Percentiles rank a stretch among this genome's conserved stretches.
Evolutionary conservation across 1,140 invertebrate species (phyloP).

Genomic region (Nasonia longicornis): DNA sequence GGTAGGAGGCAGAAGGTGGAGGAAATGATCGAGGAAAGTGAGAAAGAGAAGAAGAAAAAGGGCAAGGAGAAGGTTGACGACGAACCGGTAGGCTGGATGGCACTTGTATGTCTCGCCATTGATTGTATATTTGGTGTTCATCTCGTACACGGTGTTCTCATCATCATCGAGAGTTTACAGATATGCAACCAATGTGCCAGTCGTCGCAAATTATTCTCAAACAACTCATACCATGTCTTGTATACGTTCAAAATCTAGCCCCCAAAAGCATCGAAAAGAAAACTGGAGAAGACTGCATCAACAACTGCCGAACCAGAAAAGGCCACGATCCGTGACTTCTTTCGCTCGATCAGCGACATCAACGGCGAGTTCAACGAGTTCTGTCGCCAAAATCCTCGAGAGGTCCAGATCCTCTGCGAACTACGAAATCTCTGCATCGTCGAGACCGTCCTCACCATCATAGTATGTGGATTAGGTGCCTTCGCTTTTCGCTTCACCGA

Average conservation of each 20-base stretch:
- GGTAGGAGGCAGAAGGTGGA: slow-evolving; percentile 50
- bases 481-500: slow-evolving; percentile 83
- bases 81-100: slow-evolving; percentile 6
- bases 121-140: background rate
- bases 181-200: background rate
- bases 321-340: slow-evolving; percentile 56
- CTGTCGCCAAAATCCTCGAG: slow-evolving; percentile 69
- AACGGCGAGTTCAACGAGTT: slow-evolving; percentile 61
- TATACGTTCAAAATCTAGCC: background rate
- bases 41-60: slow-evolving; percentile 43
- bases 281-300: background rate
- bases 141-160: background rate
- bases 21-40: slow-evolving; percentile 33
- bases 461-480: slow-evolving; percentile 83
- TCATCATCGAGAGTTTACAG: background rate
- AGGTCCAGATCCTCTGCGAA: slow-evolving; percentile 70
- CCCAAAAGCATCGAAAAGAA: background rate
- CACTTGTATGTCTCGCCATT: background rate
- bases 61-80: slow-evolving; percentile 26
- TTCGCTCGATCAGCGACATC: slow-evolving; percentile 54
- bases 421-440: slow-evolving; percentile 77
- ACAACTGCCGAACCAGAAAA: slow-evolving; percentile 43
- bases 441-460: slow-evolving; percentile 75
- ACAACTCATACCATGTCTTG: background rate
- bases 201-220: background rate